Percentiles rank a stretch among this genome's conserved stretches.
Evolutionary conservation across 2,888 invertebrate genomes (phyloP).

Genomic region (Philereme transversata): DNA sequence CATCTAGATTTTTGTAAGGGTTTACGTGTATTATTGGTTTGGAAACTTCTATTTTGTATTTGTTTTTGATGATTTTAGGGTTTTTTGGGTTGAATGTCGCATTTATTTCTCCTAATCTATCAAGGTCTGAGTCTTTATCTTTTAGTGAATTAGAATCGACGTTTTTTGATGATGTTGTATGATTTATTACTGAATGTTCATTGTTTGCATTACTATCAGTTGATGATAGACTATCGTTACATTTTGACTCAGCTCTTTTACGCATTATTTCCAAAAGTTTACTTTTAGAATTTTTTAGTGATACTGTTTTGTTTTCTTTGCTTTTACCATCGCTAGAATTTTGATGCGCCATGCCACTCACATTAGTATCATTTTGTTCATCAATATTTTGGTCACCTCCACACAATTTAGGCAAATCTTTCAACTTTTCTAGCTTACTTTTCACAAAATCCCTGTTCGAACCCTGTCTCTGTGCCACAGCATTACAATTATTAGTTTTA

Average conservation of each 20-base stretch:
- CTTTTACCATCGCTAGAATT: not conserved
- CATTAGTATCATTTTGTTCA: not conserved
- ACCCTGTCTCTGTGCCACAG: no score
- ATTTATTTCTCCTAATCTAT: slow-evolving; percentile 17
- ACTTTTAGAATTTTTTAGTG: slow-evolving; percentile 2
- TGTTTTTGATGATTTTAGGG: not conserved
- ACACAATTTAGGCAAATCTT: not conserved
- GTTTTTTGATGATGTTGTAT: not conserved
- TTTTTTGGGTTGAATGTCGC: slow-evolving; percentile 5
- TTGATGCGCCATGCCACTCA: not conserved
- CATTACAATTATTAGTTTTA: not conserved
- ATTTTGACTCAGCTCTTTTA: slow-evolving; percentile 2
- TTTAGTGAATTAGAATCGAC: not conserved
- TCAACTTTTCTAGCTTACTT: slow-evolving; percentile 6
- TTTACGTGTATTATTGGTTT: slow-evolving; percentile 55
- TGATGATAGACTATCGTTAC: slow-evolving; percentile 16
- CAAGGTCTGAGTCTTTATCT: slow-evolving; percentile 16
- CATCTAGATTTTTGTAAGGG: slow-evolving; percentile 67
- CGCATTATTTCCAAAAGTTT: slow-evolving; percentile 19
- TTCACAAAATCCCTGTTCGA: slow-evolving; percentile 6
- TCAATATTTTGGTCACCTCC: not conserved
- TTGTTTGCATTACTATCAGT: not conserved
- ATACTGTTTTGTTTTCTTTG: slow-evolving; percentile 1
- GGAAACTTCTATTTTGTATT: slow-evolving; percentile 6
- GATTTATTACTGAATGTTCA: not conserved